Base-by-base conservation (phyloP, 1,140 invertebrate species). In the Druon quercuslanigerum region DNA sequence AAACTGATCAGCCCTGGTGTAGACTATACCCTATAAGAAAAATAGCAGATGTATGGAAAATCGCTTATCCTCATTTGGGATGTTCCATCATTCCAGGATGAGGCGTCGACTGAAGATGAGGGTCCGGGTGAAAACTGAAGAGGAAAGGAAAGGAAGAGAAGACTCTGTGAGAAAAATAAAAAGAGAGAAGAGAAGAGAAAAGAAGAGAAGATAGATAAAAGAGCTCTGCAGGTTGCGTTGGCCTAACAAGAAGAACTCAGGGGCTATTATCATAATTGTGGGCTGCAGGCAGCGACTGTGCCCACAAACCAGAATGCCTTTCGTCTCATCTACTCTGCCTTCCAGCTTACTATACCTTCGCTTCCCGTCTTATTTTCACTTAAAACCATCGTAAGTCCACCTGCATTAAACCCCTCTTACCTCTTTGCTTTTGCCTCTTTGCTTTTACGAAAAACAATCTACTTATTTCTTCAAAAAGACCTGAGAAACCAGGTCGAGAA, bases 251-350 rank as follows among this genome's bases (percentile, higher is more conserved):
- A 88, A 86, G 85, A 83, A 83, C 85, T 86, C 87, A 77, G 83
- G 82, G 84, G 86, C 88, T 89, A 91, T 91, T 91, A 91, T 91
- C 90, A 91, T 91, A 91, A 91, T 91, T 91, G 89, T 87, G 87
- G 89, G 87, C 88, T 90, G 87, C 88, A 88, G 88, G 89, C 89
- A 90, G 83, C 87, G 88, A 86, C 86, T 90, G 87, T 91, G 84
- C 90, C 90, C 88, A 91, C 90, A 91, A 91, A 91, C 90, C 90
- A 91, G 90, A 91, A 91, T 91, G 86, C 86, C 85, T 87, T 86
- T 89, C 85, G 86, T 86, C 88, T 88, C 88, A 87, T 91, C 89
- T 88, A 46, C 40, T 46, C 25, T 33, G 25, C 25, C 25, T 33
- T 33, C 9, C 40, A 46, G 8, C 40, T 89, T 86, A 80, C 84